Base-by-base conservation (phyloP, 2,797 vertebrate genomes). In the Scyliorhinus canicula region DNA sequence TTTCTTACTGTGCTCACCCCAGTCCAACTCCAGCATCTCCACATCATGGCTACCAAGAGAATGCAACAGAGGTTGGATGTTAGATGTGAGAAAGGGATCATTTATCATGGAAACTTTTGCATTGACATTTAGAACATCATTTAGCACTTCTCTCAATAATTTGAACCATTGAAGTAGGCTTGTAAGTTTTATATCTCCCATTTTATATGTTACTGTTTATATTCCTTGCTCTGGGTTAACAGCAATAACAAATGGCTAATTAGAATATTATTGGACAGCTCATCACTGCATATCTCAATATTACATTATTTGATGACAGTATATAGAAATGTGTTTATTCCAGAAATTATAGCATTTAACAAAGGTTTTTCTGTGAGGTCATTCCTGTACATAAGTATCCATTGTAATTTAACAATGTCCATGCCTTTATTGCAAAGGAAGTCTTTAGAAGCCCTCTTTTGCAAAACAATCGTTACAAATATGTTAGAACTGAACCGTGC, bases 251-350 rank as follows among this genome's bases (percentile, higher is more conserved):
- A 55, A 55, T 86, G 35, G 4, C 11, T 88, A 35, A 6, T 35
- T 35, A 57, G 55, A n/a, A 16, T 57, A 21, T 6, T 16, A 14
- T 35, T 55, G 2, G 16, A 21, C 31, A 88, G 14, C 35, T 57
- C 5, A 88, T 57, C 6, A 60, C 85, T n/a, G 14, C 26, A 14
- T 35, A 16, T 21, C 31, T 16, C 55, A n/a, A n/a, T 88, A 88
- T 57, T n/a, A 5, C 82, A 67, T 93, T 65, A 63, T 93, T 65
- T 93, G 40, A 52, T 84, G 79, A 86, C 26, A 55, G 12, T 28
- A 55, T 90, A 21, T 90, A 60, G 57, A n/a, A 57, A 90, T 93
- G 26, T 67, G 91, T 52, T 35, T 94, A n/a, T 94, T 94, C 31
- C 93, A 35, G 26, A 94, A 71, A 52, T 93, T 50, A 28, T 94